Evolutionary conservation across 35 echinoderm and acorn worm genomes (phyloP), one percentile per base, ranked within the genome.

Genomic region (Heliocidaris tuberculata): DNA sequence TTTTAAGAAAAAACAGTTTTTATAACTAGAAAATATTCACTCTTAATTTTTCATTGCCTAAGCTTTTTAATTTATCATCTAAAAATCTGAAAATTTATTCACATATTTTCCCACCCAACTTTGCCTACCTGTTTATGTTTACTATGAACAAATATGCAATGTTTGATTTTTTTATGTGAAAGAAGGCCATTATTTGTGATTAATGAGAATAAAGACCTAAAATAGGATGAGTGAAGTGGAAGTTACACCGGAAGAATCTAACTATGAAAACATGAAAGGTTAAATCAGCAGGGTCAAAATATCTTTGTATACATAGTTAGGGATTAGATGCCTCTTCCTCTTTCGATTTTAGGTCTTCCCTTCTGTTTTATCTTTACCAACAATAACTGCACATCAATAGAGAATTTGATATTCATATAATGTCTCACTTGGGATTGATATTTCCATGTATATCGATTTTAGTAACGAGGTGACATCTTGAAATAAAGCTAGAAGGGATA

Each of bases 231-330:
- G 65, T 29, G 21, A 19, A 78, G 7, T 7, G 65, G 65, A 78
- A 78, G 65, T 78, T 78, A 78, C 21, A 78, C 65, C n/a, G 65
- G 65, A 78, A 78, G 65, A 78, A 78, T 78, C 27, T n/a, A 78
- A 27, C 21, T 78, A 78, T 78, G 65, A 9, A 78, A 7, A 19
- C 65, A 78, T 78, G 5, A 78, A 78, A 78, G 65, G 65, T 78
- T 19, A 78, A 78, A 2, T 19, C 65, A 19, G 21, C 65, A 78
- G 6, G 65, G 65, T 78, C 65, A 78, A 78, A 27, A 78, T 78
- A 78, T 78, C 65, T 78, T 21, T 78, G 65, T 24, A 78, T 3
- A 42, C 35, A 27, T 21, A 78, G 65, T n/a, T n/a, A n/a, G 65
- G 21, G 65, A 78, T 78, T 78, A 78, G 19, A 19, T 78, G 21